phyloP scores from a whole-genome alignment of 2,113 vertebrate genomes.

The Phoenicopterus ruber region DNA sequence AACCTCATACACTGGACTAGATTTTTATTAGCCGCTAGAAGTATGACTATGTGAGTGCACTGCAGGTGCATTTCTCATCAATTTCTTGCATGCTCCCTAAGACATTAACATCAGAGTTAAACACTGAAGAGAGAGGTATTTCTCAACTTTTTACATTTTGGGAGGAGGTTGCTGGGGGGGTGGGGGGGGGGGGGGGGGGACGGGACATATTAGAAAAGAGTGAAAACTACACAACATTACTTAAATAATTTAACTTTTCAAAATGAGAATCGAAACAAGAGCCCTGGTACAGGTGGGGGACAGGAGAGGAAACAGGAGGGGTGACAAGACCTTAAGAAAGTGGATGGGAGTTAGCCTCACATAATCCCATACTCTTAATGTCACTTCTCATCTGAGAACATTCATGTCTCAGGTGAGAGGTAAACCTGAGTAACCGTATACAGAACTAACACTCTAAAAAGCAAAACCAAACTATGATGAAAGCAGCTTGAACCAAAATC shows the following conservation, averaged over 20 bases:
- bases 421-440: rapidly evolving
- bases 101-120: background rate
- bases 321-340: background rate
- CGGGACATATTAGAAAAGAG: background rate
- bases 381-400: background rate
- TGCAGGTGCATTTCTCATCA: background rate
- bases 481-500: background rate
- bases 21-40: background rate
- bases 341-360: background rate
- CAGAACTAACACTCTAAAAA: background rate
- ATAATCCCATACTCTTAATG: background rate
- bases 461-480: background rate
- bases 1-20: background rate
- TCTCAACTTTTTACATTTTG: background rate
- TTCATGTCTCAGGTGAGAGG: too few species aligned
- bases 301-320: background rate
- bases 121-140: background rate
- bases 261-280: background rate
- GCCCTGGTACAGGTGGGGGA: background rate
- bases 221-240: background rate
- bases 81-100: background rate
- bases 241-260: background rate
- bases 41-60: background rate
- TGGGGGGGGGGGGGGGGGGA: too few species aligned
- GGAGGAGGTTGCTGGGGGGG: background rate